Conservation (phyloP, 2,797 vertebrate genomes). For the Xiphophorus birchmanni region DNA sequence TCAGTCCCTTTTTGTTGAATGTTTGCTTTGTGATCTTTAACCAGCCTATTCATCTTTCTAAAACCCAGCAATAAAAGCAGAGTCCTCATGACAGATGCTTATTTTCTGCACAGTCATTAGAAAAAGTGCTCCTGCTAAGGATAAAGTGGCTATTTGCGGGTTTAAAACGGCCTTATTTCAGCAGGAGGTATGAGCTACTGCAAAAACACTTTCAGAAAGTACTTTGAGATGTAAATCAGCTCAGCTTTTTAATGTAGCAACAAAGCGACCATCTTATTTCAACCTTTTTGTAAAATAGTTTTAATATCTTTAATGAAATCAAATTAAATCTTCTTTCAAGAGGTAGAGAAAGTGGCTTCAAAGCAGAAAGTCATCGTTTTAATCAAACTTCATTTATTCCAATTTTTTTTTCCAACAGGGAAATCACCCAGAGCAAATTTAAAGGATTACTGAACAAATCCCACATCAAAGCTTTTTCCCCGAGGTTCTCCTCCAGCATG, state of each 20-base stretch:
- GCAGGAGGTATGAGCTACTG: constrained; percentile 16
- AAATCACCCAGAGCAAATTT: constrained; percentile 58
- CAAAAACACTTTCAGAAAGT: constrained; percentile 40
- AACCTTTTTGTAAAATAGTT: neutral
- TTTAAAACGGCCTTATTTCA: constrained; percentile 48
- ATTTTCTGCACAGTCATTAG: constrained; percentile 60
- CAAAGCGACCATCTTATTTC: constrained; percentile 20
- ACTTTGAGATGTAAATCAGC: constrained; percentile 56
- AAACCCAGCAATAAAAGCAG: constrained; percentile 48
- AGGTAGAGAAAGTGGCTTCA: constrained; percentile 9
- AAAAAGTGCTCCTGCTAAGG: constrained; percentile 56
- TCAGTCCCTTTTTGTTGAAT: constrained; percentile 42
- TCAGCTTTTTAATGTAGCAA: constrained; percentile 32
- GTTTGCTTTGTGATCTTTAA: constrained; percentile 51
- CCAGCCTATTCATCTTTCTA: constrained; percentile 42
- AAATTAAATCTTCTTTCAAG: constrained; percentile 12
- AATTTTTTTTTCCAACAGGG: constrained; percentile 16
- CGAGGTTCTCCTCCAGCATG: constrained; percentile 44
- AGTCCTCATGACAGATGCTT: constrained; percentile 55
- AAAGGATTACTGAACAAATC: constrained; percentile 58
- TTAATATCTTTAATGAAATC: constrained; percentile 13
- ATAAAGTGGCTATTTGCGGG: constrained; percentile 36
- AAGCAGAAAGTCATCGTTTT: constrained; percentile 15
- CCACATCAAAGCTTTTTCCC: constrained; percentile 60
- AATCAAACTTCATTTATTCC: constrained; percentile 43